Evolutionary conservation across 2,113 vertebrate genomes (phyloP).

Genomic region (Natator depressus): DNA sequence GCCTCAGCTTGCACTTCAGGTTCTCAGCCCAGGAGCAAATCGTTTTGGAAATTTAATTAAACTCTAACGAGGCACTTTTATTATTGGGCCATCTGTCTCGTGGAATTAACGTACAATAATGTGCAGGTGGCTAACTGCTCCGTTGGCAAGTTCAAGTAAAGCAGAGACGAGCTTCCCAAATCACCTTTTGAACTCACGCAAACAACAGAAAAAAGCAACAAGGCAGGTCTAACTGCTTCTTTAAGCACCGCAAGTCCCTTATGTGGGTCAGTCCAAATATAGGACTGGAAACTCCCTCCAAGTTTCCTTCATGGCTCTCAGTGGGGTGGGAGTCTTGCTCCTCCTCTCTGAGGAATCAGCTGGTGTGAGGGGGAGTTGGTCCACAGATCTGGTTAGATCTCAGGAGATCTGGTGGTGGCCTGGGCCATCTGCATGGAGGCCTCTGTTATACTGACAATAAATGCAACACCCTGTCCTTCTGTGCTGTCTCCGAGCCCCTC

Average conservation of each 20-base stretch:
- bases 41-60: conserved; percentile 72
- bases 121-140: conserved; percentile 29
- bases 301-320: not conserved
- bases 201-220: not conserved
- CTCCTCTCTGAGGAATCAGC: not conserved
- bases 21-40: conserved; percentile 58
- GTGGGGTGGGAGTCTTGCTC: not conserved
- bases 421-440: not conserved
- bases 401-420: not conserved
- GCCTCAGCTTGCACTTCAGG: conserved; percentile 49
- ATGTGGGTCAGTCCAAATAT: fast-evolving
- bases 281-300: not conserved
- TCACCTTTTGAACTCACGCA: conserved; percentile 69
- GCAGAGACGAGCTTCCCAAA: conserved; percentile 34
- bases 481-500: not conserved
- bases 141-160: conserved; percentile 56
- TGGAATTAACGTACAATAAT: conserved; percentile 56
- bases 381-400: not conserved
- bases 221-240: conserved; percentile 18
- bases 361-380: not conserved
- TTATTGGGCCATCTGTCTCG: conserved; percentile 40
- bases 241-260: not conserved
- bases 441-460: not conserved
- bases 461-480: not conserved
- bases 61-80: conserved; percentile 69